Percentiles rank a stretch among this genome's conserved stretches.
These are phyloP conservation scores for Chaenogobius annularis DNA, from an alignment of 2,113 vertebrate species.

Conservation along the genomic window DNA sequence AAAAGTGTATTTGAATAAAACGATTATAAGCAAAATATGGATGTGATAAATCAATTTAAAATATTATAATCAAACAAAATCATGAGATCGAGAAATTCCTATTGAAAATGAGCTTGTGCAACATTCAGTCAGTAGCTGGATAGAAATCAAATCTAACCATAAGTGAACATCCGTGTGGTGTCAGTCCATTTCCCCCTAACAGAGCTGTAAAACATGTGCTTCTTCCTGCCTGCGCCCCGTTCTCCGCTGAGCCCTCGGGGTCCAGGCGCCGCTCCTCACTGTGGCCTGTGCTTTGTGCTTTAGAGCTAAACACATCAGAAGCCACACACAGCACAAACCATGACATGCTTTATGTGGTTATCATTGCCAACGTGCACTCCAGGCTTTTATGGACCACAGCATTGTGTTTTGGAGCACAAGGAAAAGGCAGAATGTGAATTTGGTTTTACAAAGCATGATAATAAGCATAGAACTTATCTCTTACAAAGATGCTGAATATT, in stretches of 20 bases:
- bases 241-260: constrained; percentile 39
- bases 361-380: not conserved
- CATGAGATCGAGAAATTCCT: too few species aligned
- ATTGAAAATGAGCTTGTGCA: too few species aligned
- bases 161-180: constrained; percentile 21
- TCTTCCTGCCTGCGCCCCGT: constrained; percentile 39
- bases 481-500: not conserved
- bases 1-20: not conserved
- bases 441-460: not conserved
- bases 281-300: constrained; percentile 28
- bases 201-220: constrained; percentile 38
- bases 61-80: too few species aligned
- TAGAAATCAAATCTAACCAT: not conserved
- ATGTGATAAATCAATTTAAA: not conserved
- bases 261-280: constrained; percentile 22
- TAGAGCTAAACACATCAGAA: constrained; percentile 48
- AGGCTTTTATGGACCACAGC: constrained; percentile 1
- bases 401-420: not conserved
- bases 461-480: not conserved
- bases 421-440: not conserved
- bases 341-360: constrained; percentile 7
- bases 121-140: not conserved
- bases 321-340: constrained; percentile 51
- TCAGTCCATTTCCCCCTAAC: constrained; percentile 49
- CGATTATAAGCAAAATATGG: not conserved